Conservation (phyloP, 64 coral and sea anemone genomes). For the Pachyseris speciosa region DNA sequence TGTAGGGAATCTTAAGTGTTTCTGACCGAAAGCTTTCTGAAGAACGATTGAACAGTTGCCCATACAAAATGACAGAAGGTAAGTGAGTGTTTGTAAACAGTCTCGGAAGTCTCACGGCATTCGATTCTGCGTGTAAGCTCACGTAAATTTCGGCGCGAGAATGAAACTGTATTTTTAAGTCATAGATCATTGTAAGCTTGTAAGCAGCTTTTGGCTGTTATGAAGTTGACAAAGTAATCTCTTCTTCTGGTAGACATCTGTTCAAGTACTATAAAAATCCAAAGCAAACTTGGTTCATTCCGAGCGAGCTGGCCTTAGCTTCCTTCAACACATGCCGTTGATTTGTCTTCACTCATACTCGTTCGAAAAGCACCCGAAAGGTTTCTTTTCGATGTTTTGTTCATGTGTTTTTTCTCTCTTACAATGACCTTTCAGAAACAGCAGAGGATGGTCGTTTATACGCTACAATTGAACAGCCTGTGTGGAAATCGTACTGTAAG, state of each 20-base stretch:
- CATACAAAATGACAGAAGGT: neutral
- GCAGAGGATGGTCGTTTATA: slow-evolving; percentile 58
- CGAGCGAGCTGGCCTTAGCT: too few species aligned
- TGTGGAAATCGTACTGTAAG: slow-evolving; percentile 80
- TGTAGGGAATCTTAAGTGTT: neutral
- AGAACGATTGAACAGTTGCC: neutral
- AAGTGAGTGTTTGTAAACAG: neutral
- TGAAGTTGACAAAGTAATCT: neutral
- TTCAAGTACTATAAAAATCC: neutral
- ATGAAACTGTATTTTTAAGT: too few species aligned
- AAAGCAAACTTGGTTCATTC: neutral
- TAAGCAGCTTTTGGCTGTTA: neutral
- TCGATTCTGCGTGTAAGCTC: too few species aligned
- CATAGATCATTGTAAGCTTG: too few species aligned
- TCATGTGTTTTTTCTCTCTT: neutral
- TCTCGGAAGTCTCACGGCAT: neutral
- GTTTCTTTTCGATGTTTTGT: neutral
- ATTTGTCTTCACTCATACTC: too few species aligned
- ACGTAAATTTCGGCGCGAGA: too few species aligned
- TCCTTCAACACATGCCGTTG: too few species aligned
- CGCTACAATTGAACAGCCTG: slow-evolving; percentile 55
- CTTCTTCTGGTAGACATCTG: neutral
- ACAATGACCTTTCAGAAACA: neutral
- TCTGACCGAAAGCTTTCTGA: neutral
- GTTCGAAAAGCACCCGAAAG: too few species aligned